Conservation (phyloP, 2,113 vertebrate species). For the Canis aureus region DNA sequence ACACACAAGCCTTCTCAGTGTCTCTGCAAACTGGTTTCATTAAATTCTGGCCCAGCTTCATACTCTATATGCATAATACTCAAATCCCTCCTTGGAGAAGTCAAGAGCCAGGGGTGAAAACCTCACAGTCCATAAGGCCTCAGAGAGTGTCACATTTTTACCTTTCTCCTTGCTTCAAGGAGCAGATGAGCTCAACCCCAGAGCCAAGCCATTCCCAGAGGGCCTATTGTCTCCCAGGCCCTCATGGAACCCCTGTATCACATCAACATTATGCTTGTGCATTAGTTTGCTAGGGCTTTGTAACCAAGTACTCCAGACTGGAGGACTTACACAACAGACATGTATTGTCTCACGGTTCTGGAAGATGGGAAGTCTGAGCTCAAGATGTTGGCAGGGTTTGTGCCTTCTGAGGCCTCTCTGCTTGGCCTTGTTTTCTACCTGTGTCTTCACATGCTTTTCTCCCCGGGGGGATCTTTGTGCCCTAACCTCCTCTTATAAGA, state of each 20-base stretch:
- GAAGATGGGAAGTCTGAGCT: neutral
- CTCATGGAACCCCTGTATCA: neutral
- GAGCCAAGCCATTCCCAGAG: neutral
- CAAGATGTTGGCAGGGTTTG: neutral
- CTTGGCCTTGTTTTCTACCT: neutral
- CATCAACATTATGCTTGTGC: neutral
- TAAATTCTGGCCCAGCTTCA: neutral
- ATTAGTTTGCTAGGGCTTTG: neutral
- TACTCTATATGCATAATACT: neutral
- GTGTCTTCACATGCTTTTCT: neutral
- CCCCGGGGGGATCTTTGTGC: neutral
- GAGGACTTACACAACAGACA: neutral
- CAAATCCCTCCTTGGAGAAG: neutral
- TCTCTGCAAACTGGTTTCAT: neutral
- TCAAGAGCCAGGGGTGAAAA: neutral
- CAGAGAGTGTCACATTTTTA: neutral
- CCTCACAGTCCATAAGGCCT: neutral
- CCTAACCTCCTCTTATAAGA: neutral
- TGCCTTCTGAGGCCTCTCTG: neutral
- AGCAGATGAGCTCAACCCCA: neutral
- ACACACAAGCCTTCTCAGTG: neutral
- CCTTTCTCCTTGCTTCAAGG: neutral
- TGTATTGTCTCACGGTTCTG: neutral
- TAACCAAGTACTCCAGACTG: neutral
- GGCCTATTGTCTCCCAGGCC: neutral